phyloP scores from a whole-genome alignment of 2,113 vertebrate species.

The Sarotherodon lohbergeri region DNA sequence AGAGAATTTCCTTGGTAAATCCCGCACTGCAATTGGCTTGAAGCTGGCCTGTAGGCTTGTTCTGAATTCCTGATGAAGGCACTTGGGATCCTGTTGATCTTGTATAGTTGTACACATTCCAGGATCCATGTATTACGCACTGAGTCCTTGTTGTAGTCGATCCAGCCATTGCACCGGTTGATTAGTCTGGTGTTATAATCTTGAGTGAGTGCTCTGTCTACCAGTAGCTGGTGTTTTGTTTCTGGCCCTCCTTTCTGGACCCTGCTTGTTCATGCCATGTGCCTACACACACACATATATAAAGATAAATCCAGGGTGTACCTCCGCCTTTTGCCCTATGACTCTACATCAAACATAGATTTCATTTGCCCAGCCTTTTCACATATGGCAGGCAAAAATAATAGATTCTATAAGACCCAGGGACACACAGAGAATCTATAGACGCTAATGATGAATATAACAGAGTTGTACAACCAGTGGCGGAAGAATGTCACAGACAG shows the following conservation, averaged over 20 bases:
- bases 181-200: not conserved
- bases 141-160: not conserved
- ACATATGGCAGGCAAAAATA: not conserved
- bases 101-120: not conserved
- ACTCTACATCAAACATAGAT: not conserved
- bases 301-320: not conserved
- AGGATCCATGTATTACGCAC: not conserved
- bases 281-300: not conserved
- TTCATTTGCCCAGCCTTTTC: not conserved
- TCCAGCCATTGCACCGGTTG: not conserved
- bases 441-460: constrained; percentile 76
- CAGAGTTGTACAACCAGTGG: constrained; percentile 79
- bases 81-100: not conserved
- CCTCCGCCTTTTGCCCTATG: not conserved
- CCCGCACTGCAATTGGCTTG: not conserved
- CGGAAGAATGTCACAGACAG: constrained; percentile 74
- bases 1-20: not conserved
- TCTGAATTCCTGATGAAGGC: not conserved
- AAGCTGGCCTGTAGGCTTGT: not conserved
- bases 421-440: constrained; percentile 7
- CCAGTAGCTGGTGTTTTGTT: not conserved
- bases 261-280: not conserved
- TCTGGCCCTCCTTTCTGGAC: not conserved
- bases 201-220: not conserved
- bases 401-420: constrained; percentile 6